Conservation (phyloP, 2,797 vertebrate species). For the Loriculus beryllinus region DNA sequence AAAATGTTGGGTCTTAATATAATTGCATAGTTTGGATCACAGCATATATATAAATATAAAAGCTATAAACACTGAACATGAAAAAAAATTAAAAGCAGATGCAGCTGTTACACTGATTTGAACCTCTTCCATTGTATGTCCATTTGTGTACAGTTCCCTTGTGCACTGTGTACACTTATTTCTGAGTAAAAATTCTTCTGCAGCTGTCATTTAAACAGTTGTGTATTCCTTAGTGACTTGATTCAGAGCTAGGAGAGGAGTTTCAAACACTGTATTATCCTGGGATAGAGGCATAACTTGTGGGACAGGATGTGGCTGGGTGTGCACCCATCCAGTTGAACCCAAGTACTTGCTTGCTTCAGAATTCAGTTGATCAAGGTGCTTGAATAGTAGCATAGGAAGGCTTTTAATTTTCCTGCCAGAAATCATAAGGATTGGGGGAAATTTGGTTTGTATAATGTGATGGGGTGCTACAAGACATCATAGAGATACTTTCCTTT, state of each 20-base stretch:
- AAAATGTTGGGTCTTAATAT: neutral
- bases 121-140: neutral
- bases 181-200: neutral
- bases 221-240: neutral
- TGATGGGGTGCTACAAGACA: neutral
- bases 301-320: neutral
- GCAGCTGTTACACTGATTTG: neutral
- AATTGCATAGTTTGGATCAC: neutral
- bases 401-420: neutral
- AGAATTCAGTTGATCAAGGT: neutral
- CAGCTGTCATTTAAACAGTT: neutral
- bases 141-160: neutral
- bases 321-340: neutral
- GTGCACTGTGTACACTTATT: neutral
- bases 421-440: neutral
- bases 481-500: neutral
- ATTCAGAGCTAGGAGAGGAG: neutral
- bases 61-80: neutral
- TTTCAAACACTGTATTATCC: neutral
- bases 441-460: accelerated
- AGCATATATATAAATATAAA: neutral
- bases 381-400: neutral
- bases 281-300: neutral
- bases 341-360: neutral
- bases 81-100: neutral